These are phyloP conservation scores for Mesaphorura yosii DNA, from an alignment of 1,140 invertebrate genomes.

Conservation along the genomic window DNA sequence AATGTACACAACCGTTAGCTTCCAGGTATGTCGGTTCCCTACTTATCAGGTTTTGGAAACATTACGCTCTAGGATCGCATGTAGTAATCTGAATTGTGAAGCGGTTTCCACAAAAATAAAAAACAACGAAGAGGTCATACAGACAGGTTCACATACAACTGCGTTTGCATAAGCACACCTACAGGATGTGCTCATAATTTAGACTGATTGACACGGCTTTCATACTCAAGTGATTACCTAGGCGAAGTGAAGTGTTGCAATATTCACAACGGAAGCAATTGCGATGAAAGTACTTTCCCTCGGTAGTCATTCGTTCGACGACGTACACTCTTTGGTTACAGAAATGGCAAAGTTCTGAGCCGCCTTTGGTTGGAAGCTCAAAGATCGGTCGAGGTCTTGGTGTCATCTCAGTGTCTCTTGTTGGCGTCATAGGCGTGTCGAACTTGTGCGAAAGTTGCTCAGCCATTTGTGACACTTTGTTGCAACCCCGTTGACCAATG, in stretches of 20 bases:
- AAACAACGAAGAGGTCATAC: neutral
- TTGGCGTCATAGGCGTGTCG: slow-evolving; percentile 34
- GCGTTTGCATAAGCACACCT: too few relatives aligned
- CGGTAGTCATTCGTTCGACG: slow-evolving; percentile 72
- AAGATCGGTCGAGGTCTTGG: slow-evolving; percentile 45
- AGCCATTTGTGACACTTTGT: slow-evolving; percentile 78
- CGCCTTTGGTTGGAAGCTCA: slow-evolving; percentile 48
- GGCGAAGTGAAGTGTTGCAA: slow-evolving; percentile 53
- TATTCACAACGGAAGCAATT: slow-evolving; percentile 69
- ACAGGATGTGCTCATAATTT: too few relatives aligned
- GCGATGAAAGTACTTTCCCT: slow-evolving; percentile 75
- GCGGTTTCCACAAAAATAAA: neutral
- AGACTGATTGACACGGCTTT: too few relatives aligned
- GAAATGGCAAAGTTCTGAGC: slow-evolving; percentile 71
- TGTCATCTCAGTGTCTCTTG: slow-evolving; percentile 5
- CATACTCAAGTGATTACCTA: slow-evolving; percentile 48
- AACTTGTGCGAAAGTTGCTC: slow-evolving; percentile 59
- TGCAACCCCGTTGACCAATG: slow-evolving; percentile 51
- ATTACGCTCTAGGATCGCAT: too few relatives aligned
- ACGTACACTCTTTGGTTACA: slow-evolving; percentile 77
- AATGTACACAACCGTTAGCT: too few relatives aligned
- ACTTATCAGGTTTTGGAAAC: too few relatives aligned
- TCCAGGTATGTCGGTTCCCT: too few relatives aligned
- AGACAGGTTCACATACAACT: neutral
- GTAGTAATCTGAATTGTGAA: too few relatives aligned